Evolutionary conservation across 2,113 vertebrate species (phyloP).

Genomic region (Phaethornis superciliosus): DNA sequence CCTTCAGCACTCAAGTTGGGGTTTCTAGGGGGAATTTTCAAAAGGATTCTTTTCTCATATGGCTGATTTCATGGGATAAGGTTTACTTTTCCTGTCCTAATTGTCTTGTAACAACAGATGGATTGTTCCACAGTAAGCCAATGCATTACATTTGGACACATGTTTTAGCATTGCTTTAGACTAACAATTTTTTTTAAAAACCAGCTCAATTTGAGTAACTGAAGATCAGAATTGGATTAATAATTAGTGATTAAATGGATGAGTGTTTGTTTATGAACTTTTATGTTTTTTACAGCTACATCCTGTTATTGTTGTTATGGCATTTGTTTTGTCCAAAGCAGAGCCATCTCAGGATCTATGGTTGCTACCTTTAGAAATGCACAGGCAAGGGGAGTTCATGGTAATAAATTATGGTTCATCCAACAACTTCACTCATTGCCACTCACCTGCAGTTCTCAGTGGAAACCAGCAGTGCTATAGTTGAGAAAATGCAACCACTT

Average conservation of each 20-base stretch:
- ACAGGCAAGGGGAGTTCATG: background rate
- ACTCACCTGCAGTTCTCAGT: background rate
- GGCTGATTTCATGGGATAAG: conserved; percentile 55
- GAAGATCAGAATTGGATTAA: conserved; percentile 61
- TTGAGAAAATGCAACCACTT: background rate
- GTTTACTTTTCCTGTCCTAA: conserved; percentile 71
- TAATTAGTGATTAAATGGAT: conserved; percentile 71
- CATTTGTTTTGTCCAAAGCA: conserved; percentile 48
- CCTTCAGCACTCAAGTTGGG: conserved; percentile 36
- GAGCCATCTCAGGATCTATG: conserved; percentile 25
- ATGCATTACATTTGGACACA: conserved; percentile 48
- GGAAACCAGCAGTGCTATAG: background rate
- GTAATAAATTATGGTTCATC: no score
- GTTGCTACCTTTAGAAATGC: conserved; percentile 40
- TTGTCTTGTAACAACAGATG: conserved; percentile 72
- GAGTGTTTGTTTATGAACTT: conserved; percentile 62
- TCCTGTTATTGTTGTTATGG: conserved; percentile 17
- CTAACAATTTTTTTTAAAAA: conserved; percentile 55
- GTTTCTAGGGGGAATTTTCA: conserved; percentile 39
- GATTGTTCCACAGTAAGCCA: conserved; percentile 71
- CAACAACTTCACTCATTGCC: background rate
- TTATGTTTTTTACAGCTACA: conserved; percentile 51
- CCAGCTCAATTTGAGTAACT: conserved; percentile 51
- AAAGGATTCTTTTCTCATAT: conserved; percentile 58
- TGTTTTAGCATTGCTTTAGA: conserved; percentile 62